Evolutionary conservation across 2,113 vertebrate species (phyloP).

Genomic region (Upupa epops): DNA sequence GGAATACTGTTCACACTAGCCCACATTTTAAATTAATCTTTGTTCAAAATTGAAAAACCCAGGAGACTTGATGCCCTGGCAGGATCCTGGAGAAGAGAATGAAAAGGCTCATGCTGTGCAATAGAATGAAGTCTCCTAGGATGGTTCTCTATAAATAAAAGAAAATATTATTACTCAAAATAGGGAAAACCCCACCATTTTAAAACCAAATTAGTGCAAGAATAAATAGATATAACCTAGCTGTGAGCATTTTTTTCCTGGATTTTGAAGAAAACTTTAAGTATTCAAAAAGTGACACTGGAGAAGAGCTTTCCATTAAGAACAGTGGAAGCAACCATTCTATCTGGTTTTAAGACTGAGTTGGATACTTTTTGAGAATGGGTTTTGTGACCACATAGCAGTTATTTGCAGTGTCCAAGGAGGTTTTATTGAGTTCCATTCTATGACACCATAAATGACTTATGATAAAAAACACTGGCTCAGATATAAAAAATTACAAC

Average conservation of each 20-base stretch:
- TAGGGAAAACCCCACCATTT: not conserved
- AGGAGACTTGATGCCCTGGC: not conserved
- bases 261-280: not conserved
- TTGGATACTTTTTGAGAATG: not conserved
- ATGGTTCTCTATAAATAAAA: not conserved
- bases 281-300: not conserved
- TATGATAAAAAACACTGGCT: not conserved
- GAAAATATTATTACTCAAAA: not conserved
- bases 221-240: not conserved
- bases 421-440: not conserved
- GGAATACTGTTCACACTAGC: slow-evolving; percentile 23
- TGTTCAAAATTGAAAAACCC: not conserved
- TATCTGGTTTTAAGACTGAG: not conserved
- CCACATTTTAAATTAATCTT: slow-evolving; percentile 25
- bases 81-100: not conserved
- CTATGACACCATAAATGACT: not conserved
- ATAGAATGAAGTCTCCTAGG: not conserved
- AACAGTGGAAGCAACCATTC: not conserved
- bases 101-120: not conserved
- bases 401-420: not conserved
- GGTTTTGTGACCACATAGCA: not conserved
- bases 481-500: not conserved
- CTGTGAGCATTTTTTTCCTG: not conserved
- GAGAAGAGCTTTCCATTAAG: not conserved
- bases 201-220: not conserved